Percentiles rank a stretch among this genome's conserved stretches.
Evolutionary conservation across 1,140 invertebrate genomes (phyloP).

Genomic region (Drusus annulatus): DNA sequence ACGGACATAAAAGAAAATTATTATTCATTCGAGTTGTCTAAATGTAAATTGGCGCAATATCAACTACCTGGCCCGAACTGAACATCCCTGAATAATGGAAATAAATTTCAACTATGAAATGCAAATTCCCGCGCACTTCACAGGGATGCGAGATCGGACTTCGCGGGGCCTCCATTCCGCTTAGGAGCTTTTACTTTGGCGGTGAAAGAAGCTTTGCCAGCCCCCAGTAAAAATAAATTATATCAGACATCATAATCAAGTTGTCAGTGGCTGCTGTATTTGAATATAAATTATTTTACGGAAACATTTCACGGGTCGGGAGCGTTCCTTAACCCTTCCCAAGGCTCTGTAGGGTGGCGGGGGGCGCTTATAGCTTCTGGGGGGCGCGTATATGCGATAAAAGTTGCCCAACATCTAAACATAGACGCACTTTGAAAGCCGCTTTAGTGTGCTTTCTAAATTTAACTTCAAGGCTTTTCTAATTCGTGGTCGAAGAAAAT

Average conservation of each 20-base stretch:
- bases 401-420: slow-evolving; percentile 38
- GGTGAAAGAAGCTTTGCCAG: slow-evolving; percentile 43
- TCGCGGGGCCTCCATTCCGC: slow-evolving; percentile 27
- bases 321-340: slow-evolving; percentile 57
- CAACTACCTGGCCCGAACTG: slow-evolving; percentile 50
- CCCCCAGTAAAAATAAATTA: slow-evolving; percentile 59
- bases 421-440: slow-evolving; percentile 33
- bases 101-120: slow-evolving; percentile 60
- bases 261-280: slow-evolving; percentile 59
- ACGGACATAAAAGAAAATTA: slow-evolving; percentile 54
- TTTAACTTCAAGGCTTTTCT: slow-evolving; percentile 36
- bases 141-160: slow-evolving; percentile 21
- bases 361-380: background rate
- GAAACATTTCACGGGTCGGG: slow-evolving; percentile 52
- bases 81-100: slow-evolving; percentile 57
- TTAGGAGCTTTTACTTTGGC: slow-evolving; percentile 40
- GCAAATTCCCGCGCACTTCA: slow-evolving; percentile 54
- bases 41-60: slow-evolving; percentile 56
- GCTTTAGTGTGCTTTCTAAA: slow-evolving; percentile 33
- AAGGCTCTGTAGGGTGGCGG: background rate
- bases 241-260: slow-evolving; percentile 60
- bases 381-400: slow-evolving; percentile 28
- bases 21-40: slow-evolving; percentile 60
- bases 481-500: slow-evolving; percentile 26
- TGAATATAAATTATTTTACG: slow-evolving; percentile 59